A percentile compares a stretch with the other conserved stretches of the same genome.
Evolutionary conservation across 2,797 vertebrate genomes (phyloP).

Genomic region (Cottoperca gobio): DNA sequence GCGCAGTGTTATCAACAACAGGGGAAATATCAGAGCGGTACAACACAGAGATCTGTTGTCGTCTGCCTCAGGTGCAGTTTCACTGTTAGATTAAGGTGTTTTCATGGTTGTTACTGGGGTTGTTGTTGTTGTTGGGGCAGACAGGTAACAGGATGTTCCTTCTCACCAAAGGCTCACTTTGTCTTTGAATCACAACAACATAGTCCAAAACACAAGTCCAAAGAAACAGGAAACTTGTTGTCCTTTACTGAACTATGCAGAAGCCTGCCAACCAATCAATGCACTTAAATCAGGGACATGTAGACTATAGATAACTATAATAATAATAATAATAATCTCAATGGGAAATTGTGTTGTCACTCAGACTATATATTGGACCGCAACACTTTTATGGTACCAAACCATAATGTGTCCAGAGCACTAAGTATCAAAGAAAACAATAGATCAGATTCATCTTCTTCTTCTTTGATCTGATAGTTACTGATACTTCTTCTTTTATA

Average conservation of each 20-base stretch:
- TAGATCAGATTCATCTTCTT: too few species aligned
- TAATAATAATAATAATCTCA: background rate
- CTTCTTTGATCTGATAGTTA: background rate
- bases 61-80: background rate
- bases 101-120: background rate
- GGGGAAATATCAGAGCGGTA: accelerated
- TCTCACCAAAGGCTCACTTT: background rate
- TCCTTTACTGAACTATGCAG: too few species aligned
- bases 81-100: background rate
- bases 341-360: background rate
- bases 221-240: background rate
- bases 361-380: background rate
- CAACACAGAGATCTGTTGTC: background rate
- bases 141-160: background rate
- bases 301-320: background rate
- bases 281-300: background rate
- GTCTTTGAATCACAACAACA: background rate
- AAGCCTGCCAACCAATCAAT: background rate
- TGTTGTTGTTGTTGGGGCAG: background rate
- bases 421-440: background rate
- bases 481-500: too few species aligned
- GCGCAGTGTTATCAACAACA: background rate
- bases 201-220: too few species aligned
- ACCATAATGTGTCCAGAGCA: background rate
- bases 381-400: background rate